Evolutionary conservation across 2,888 invertebrate genomes (phyloP), one percentile per base, ranked within the genome.

Genomic region (Villa cingulata): DNA sequence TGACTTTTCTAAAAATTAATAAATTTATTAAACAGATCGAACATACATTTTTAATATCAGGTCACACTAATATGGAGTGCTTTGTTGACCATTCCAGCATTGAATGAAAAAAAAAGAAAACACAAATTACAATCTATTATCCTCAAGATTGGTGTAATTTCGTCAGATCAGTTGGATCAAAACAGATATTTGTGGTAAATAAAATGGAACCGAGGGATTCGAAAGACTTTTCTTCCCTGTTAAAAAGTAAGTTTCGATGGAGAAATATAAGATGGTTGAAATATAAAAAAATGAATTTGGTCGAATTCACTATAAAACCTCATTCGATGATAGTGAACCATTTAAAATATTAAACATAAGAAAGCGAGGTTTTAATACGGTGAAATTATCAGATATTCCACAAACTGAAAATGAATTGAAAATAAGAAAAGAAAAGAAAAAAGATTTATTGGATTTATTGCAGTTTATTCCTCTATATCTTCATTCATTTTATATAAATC

Each of bases 31-130:
- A 50, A 36, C 37, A 48, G 23, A 54, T 54, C 29, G 53, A 54
- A 38, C 50, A 53, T 37, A 54, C 52, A 37, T 54, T 53, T 47
- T 45, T 53, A 41, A 39, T 52, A 16, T 49, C 53, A 23, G 52
- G 50, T 12, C 50, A 50, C 45, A 51, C 43, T 43, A 49, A 49
- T 12, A 50, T 50, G 50, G 50, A 52, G 23, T 29, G 48, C n/a
- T 39, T 9, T 20, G 44, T 34, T 32, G 29, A 44, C 20, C 43
- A 29, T 34, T 43, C 44, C 39, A 23, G 5, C 27, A 48, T 39
- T 40, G 43, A 37, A 38, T 29, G 23, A 32, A 48, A 43, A 39
- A 41, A 41, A 16, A 39, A 40, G 37, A 36, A 37, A 16, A 36
- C 20, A 2, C 12, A 2, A 6, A 19, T 19, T 12, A 29, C 32